Base-by-base conservation (phyloP, 64 coral and sea anemone species). In the Pocillopora verrucosa region DNA sequence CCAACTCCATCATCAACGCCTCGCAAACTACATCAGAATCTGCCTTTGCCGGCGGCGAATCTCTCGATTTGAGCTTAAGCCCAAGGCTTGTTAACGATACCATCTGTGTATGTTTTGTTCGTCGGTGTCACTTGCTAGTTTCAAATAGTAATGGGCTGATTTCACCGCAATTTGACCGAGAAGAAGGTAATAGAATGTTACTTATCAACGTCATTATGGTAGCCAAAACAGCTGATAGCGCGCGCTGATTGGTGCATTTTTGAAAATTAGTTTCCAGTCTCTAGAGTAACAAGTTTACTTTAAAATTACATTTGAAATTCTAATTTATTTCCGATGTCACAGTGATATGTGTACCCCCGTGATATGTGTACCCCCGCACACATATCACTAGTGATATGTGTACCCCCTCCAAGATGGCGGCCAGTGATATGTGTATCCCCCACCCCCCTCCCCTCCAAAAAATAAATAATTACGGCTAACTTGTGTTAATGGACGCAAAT, bases 1-100 rank as follows among this genome's bases (percentile, higher is more conserved):
- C 95, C 14, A 97, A 78, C 82, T 97, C 95, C 17, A 25, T 74
- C 91, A 97, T 90, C 34, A 97, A 88, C 13, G 91, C 80, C 74
- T 97, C 95, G 69, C 92, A 90, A 17, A 97, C 79, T 20, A 88
- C 34, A 76, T 84, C 73, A 16, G 77, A 88, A 20, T 91, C 88
- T 10, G 95, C 76, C 87, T 96, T 96, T 17, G 88, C 84, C 17
- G 82, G 75, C 26, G 92, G 95, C 58, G 75, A 11, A 16, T 96
- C 88, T 64, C 36, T 93, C 34, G 80, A 75, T 62, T 74, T 89
- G 17, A 78, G 65, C 19, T 72, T 87, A 22, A 78, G 87, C 73
- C 88, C 90, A 72, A 92, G 77, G 41, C 45, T 85, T n/a, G 78
- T 67, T 78, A 92, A 60, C 13, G 80, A 92, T 37, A 92, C 38